Evolutionary conservation across 2,888 invertebrate species (phyloP).

Genomic region (Thereva nobilitata): DNA sequence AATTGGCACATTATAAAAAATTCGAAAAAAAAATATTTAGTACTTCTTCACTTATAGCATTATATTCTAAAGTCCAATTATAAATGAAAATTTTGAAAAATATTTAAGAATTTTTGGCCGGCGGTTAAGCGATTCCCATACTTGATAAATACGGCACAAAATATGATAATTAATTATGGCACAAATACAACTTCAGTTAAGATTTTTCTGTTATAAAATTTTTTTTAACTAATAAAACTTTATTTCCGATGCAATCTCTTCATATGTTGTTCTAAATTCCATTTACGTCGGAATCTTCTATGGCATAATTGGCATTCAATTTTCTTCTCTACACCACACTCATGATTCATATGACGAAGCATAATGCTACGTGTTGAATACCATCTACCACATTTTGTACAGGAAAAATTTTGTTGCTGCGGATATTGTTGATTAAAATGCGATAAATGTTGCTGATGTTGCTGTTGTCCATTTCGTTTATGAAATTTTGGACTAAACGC

Average conservation of each 20-base stretch:
- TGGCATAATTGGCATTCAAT: slow-evolving; percentile 55
- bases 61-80: no score
- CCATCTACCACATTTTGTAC: slow-evolving; percentile 47
- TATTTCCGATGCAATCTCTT: slow-evolving; percentile 54
- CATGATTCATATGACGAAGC: slow-evolving; percentile 48
- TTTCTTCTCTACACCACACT: slow-evolving; percentile 56
- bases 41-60: no score
- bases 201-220: no score
- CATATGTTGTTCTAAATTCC: slow-evolving; percentile 61
- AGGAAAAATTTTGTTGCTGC: slow-evolving; percentile 38
- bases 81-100: no score
- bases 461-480: slow-evolving; percentile 35
- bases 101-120: no score
- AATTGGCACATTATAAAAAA: no score
- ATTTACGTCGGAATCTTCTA: slow-evolving; percentile 59
- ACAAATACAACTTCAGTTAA: no score
- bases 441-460: slow-evolving; percentile 7
- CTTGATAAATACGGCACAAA: no score
- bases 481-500: slow-evolving; percentile 36
- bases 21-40: no score
- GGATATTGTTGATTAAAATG: slow-evolving; percentile 1
- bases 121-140: no score
- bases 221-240: background rate
- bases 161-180: no score
- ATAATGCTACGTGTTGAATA: slow-evolving; percentile 47